A percentile compares a stretch with the other conserved stretches of the same genome.
Conservation (phyloP, 2,797 vertebrate genomes). For the Acestrorhynchus altus region DNA sequence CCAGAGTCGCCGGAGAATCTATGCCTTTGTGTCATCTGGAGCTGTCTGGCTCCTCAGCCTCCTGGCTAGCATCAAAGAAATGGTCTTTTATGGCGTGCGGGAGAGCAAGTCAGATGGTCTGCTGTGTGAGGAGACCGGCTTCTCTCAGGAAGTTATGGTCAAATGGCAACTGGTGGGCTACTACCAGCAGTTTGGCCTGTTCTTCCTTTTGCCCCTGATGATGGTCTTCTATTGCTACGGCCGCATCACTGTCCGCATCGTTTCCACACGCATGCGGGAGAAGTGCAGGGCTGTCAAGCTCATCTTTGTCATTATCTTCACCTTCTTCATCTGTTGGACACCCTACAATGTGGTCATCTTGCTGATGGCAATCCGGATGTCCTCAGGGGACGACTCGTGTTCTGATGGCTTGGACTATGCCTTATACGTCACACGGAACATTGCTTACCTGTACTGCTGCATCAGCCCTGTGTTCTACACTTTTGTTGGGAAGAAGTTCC, state of each 20-base stretch:
- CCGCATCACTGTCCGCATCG: constrained; percentile 74
- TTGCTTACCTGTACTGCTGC: constrained; percentile 82
- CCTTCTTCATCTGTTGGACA: constrained; percentile 82
- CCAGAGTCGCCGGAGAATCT: constrained; percentile 67
- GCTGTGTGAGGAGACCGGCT: constrained; percentile 76
- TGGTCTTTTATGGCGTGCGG: constrained; percentile 69
- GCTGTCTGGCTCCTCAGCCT: constrained; percentile 76
- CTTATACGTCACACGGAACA: constrained; percentile 74
- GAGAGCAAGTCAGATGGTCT: rapidly evolving
- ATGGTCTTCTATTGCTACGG: constrained; percentile 80
- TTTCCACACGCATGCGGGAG: constrained; percentile 74
- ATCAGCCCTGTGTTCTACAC: constrained; percentile 83
- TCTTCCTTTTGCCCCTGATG: constrained; percentile 76
- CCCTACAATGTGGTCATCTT: constrained; percentile 80
- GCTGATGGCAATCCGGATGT: constrained; percentile 63
- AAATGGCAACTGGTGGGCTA: constrained; percentile 73
- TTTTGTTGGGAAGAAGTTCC: constrained; percentile 83
- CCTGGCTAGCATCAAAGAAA: constrained; percentile 76
- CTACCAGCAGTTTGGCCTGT: constrained; percentile 79
- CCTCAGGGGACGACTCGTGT: constrained; percentile 26
- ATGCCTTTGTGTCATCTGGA: constrained; percentile 67
- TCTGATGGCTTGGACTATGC: constrained; percentile 66
- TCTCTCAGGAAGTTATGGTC: constrained; percentile 25
- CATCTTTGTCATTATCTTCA: constrained; percentile 79
- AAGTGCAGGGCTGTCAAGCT: constrained; percentile 79